Evolutionary conservation across 2,888 invertebrate genomes (phyloP), one percentile per base, ranked within the genome.

Genomic region (Caenorhabditis sp.): DNA sequence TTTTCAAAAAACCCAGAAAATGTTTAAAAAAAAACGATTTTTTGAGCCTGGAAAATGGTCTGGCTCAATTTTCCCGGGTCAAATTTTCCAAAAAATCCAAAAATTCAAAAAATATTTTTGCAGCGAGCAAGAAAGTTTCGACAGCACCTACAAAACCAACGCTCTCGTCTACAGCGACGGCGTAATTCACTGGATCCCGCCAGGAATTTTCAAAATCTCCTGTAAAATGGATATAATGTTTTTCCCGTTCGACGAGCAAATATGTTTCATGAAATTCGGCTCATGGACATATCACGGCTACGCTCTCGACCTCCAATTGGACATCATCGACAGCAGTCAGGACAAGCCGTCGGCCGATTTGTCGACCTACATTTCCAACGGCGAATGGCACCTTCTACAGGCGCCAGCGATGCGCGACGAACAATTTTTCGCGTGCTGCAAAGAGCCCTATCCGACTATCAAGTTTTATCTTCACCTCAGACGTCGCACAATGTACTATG

Each of bases 221-320:
- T 81, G 79, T 62, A 80, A 82, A 68, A 82, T 82, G 79, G 82
- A 82, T 58, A 80, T 82, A 27, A 81, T 78, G 0, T 63, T 78
- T 63, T 83, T 83, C 62, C 82, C 82, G 0, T 83, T 83, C 57
- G 82, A 83, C 54, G 79, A 81, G 54, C 82, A 82, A 59, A 76
- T 75, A n/a, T 79, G 79, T 27, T 78, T 71, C 49, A 66, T 84
- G 70, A 77, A 85, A 91, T 97, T 97, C 89, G 97, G 97, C 88
- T 96, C 96, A 89, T 97, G 97, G 97, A 96, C 97, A 82, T 96
- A 97, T 90, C 95, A 95, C 89, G 96, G 95, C 1, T 81, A 84
- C 6, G 83, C 85, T 93, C 92, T 99, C 90, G 95, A 97, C 91
- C 92, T 99, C 88, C 72, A 79, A 58, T 53, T 84, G n/a, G 82